Evolutionary conservation across 2,888 invertebrate genomes (phyloP), one percentile per base, ranked within the genome.

Genomic region (Thyatira batis): DNA sequence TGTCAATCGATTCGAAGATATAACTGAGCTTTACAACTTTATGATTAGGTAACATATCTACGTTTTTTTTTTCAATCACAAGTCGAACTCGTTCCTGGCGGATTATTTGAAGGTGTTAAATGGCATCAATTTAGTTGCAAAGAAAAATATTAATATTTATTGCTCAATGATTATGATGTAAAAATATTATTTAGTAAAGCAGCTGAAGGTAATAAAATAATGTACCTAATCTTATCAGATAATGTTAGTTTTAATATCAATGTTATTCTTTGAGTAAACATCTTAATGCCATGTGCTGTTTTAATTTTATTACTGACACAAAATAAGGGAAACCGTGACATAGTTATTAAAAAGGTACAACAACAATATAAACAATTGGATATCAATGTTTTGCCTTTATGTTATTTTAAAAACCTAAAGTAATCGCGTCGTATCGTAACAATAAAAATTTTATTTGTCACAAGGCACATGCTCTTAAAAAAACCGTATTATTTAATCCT

Each of bases 401-500:
- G 73, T 76, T 77, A 78, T 78, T 80, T 82, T 73, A 81, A 76
- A 76, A 71, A 65, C 65, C 67, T 70, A 81, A 85, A 76, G 71
- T 78, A 80, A 82, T 82, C 71, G 74, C 68, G 68, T 62, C 71
- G 77, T 74, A 78, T 76, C 79, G 74, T 82, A 78, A 82, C 81
- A 80, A 85, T 87, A 89, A 89, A 89, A 84, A 10, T 71, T 85
- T 85, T 88, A 89, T 84, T 64, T 76, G 77, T 71, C 68, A 69
- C 71, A 69, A 75, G 48, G 48, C 81, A 79, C 78, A 84, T 75
- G 73, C 79, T 77, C 74, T 78, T 77, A 84, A 84, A 84, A 82
- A 82, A 82, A 80, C 76, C 76, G 80, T 87, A 90, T 91, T 86
- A 87, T 90, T 90, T 89, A 90, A 91, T 91, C 88, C 85, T 84